phyloP scores from a whole-genome alignment of 1,140 invertebrate species.

The Brachionus plicatilis region DNA sequence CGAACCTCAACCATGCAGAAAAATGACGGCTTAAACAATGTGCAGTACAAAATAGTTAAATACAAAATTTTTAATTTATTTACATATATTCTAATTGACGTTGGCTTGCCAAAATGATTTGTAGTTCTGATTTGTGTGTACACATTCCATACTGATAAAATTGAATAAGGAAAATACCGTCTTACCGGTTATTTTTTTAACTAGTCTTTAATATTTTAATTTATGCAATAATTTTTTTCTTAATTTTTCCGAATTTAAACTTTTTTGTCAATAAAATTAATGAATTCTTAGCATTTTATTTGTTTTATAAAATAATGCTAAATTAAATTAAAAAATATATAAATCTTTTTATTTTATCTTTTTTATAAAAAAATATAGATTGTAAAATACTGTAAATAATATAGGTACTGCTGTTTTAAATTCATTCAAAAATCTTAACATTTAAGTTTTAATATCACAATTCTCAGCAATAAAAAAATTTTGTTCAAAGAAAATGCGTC shows the following conservation, averaged over 20 bases:
- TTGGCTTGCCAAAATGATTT: not conserved
- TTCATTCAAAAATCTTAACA: no score
- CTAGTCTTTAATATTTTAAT: not conserved
- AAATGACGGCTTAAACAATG: slow-evolving; percentile 8
- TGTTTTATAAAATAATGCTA: not conserved
- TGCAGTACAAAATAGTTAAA: slow-evolving; percentile 5
- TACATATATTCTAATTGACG: slow-evolving; percentile 30
- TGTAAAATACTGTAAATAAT: no score
- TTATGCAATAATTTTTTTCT: not conserved
- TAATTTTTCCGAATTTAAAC: not conserved
- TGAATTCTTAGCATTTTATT: not conserved
- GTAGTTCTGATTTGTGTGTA: not conserved
- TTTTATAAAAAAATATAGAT: no score
- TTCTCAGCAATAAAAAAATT: no score
- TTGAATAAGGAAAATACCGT: not conserved
- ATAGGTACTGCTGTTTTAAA: no score
- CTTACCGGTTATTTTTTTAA: not conserved
- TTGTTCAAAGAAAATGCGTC: no score
- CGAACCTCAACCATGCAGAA: not conserved
- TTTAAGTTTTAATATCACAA: no score
- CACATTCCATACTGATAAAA: not conserved
- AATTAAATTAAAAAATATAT: no score
- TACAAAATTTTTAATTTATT: not conserved
- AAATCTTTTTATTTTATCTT: no score
- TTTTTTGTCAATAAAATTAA: not conserved